Evolutionary conservation across 1,140 invertebrate genomes (phyloP), one percentile per base, ranked within the genome.

Genomic region (Metopolophium dirhodum): DNA sequence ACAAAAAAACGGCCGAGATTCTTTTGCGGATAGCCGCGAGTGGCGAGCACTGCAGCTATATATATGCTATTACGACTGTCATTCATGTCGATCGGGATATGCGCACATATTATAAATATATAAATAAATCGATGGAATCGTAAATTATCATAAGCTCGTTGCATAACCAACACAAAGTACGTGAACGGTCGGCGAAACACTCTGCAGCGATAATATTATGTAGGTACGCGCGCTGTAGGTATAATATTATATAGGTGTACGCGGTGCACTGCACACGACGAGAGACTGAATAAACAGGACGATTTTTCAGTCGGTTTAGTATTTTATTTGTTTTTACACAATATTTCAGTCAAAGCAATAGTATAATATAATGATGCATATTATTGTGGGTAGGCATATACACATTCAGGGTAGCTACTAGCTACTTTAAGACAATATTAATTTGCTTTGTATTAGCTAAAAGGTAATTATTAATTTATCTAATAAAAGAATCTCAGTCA

Each of bases 111-210:
- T 14, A 51, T 51, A 51, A 18, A 20, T 41, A 26, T 35, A 88
- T 57, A 89, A 54, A 88, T 54, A 57, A 85, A 57, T 89, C 54
- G 88, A 89, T 41, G 35, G 51, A 57, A 89, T 37, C 22, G 51
- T 45, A 68, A 90, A 90, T 90, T 68, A 68, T 90, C 89, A 90
- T 90, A 90, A 90, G 23, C 14, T 45, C 41, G 8, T 68, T 90
- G 54, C 37, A 68, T 68, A 45, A 68, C 54, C 57, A 68, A 49
- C 20, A 54, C 57, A 90, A 68, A 68, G 41, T 41, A 41, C 37
- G 35, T 37, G 37, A 90, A 61, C 37, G 49, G 47, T 54, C 49
- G 49, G 14, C 49, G n/a, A 89, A n/a, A 89, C n/a, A 51, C 47
- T 88, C 47, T 88, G 26, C 14, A 26, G 4, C 9, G 3, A 83